phyloP scores from a whole-genome alignment of 2,888 invertebrate species.

The Sisyra terminalis region DNA sequence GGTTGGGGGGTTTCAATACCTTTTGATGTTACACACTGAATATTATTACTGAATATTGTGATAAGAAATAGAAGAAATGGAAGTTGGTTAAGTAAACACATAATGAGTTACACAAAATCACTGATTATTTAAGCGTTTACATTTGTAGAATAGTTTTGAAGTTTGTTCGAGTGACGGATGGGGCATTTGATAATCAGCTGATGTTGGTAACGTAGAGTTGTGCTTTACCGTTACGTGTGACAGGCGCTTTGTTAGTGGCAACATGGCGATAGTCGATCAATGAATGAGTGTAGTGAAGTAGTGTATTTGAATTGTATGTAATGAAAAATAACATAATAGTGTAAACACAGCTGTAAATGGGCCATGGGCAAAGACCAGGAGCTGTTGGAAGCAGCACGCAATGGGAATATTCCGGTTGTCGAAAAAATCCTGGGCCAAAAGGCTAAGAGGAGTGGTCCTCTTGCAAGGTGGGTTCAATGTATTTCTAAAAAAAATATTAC shows the following conservation, averaged over 20 bases:
- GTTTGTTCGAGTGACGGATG: background rate
- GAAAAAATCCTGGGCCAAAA: slow-evolving; percentile 82
- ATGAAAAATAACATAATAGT: slow-evolving; percentile 20
- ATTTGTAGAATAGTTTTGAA: background rate
- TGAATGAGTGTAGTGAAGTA: slow-evolving; percentile 46
- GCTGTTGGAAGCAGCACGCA: slow-evolving; percentile 86
- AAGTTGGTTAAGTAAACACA: background rate
- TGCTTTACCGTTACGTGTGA: slow-evolving; percentile 5
- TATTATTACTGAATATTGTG: background rate
- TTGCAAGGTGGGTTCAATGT: slow-evolving; percentile 60
- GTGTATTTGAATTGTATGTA: slow-evolving; percentile 27
- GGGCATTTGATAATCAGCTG: slow-evolving; percentile 6
- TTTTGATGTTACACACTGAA: background rate
- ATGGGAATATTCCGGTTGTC: slow-evolving; percentile 74
- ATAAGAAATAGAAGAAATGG: background rate
- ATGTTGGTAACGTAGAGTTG: slow-evolving; percentile 2
- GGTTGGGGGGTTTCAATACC: background rate
- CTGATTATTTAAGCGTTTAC: background rate
- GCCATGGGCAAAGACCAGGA: slow-evolving; percentile 94
- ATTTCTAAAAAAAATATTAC: slow-evolving; percentile 6
- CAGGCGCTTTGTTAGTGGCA: slow-evolving; percentile 36
- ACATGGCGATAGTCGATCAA: slow-evolving; percentile 63
- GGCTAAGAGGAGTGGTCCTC: slow-evolving; percentile 83
- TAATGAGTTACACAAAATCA: background rate
- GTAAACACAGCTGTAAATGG: slow-evolving; percentile 24